Evolutionary conservation across 2,888 invertebrate genomes (phyloP).

Genomic region (Napeogenes inachia): DNA sequence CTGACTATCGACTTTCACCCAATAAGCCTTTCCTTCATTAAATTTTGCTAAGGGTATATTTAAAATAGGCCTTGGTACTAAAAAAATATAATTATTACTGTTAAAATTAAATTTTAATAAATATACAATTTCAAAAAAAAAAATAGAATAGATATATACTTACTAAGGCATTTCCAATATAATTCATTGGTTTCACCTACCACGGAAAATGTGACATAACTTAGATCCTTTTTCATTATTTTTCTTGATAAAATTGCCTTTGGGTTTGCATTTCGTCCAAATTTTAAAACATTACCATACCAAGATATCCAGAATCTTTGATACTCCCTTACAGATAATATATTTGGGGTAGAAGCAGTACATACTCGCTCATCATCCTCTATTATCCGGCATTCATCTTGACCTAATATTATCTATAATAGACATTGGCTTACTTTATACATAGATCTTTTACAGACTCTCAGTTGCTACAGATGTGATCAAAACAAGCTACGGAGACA

Average conservation of each 20-base stretch:
- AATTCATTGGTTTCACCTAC: constrained; percentile 17
- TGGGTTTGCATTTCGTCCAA: constrained; percentile 58
- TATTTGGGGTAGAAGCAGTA: constrained; percentile 35
- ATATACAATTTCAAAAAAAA: background rate
- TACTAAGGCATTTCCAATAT: constrained; percentile 49
- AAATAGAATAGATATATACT: constrained; percentile 22
- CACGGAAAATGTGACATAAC: constrained; percentile 36
- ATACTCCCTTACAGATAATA: constrained; percentile 59
- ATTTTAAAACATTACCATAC: constrained; percentile 56
- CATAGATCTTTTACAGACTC: too few relatives aligned
- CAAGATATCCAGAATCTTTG: constrained; percentile 72
- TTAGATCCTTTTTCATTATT: constrained; percentile 36
- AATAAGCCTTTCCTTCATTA: constrained; percentile 71
- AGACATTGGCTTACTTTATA: too few relatives aligned
- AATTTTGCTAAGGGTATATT: constrained; percentile 38
- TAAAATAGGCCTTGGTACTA: constrained; percentile 34
- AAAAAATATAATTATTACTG: constrained; percentile 17
- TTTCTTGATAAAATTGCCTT: constrained; percentile 37
- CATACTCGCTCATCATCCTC: constrained; percentile 8
- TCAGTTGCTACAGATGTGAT: too few relatives aligned
- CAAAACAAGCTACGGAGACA: too few relatives aligned
- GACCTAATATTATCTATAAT: constrained; percentile 20
- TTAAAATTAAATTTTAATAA: background rate
- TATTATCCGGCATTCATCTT: constrained; percentile 15
- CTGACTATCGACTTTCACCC: constrained; percentile 66